Base-by-base conservation (phyloP, 1,140 invertebrate genomes). In the Mesaphorura yosii region DNA sequence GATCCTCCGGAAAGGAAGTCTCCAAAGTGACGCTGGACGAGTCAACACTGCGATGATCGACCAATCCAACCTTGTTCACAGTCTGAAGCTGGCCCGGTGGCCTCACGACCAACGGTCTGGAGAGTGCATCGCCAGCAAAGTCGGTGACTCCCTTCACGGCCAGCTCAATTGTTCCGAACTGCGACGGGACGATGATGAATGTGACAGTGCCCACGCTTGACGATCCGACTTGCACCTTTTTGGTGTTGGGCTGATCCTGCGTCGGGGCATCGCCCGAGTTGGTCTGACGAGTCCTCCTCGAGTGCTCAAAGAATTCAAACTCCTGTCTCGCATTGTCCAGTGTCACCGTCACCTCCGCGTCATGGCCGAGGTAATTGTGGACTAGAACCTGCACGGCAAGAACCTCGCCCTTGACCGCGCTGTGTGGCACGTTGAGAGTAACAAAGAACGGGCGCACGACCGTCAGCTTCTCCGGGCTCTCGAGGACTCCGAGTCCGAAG, bases 81-180 rank as follows among this genome's bases (percentile, higher is more conserved):
- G 22, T 34, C 17, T 41, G 22, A 17, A 47, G 44, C 14, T 53
- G 51, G 31, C 57, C 57, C 39, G 57, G 57, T 3, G 57, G 57
- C 14, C 42, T 54, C 1, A 59, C 52, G 2, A 50, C 26, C 0
- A 59, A 38, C 2, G 52, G 52, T 6, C 42, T 40, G 0, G 48
- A 47, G 10, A 59, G 15, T 2, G 41, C 57, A 29, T 59, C 57
- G 2, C 57, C 57, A 51, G 79, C 82, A 50, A 76, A 60, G 15
- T 71, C 66, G 50, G 76, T 77, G 22, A 70, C 77, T 1, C 84
- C 86, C 19, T 77, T 78, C 3, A 86, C 78, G 68, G 82, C 83
- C 1, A 91, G 76, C 5, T 76, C 77, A 12, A 47, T 22, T 3
- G 23, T 51, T 10, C 57, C 57, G 20, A 59, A 55, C 2, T 14